Percentiles rank a stretch among this genome's conserved stretches.
Evolutionary conservation across 2,888 invertebrate genomes (phyloP).

Genomic region (Lithophane socia): DNA sequence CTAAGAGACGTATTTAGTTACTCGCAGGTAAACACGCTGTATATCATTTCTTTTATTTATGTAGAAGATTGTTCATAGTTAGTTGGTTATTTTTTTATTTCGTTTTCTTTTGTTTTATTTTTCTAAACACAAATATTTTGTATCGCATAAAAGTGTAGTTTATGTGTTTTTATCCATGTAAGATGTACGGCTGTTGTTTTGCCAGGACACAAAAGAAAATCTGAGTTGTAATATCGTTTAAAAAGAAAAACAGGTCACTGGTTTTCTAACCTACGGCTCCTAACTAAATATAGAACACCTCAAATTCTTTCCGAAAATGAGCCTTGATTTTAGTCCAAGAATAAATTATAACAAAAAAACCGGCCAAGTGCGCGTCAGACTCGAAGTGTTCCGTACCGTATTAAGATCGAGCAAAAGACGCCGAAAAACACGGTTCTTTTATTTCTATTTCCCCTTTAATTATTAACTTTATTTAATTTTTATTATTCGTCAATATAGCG

Average conservation of each 20-base stretch:
- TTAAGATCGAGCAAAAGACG: no score
- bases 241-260: background rate
- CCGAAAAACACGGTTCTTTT: no score
- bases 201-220: background rate
- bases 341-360: background rate
- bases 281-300: background rate
- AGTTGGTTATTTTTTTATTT: conserved; percentile 22
- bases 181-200: background rate
- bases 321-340: background rate
- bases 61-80: conserved; percentile 43
- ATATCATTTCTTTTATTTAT: conserved; percentile 51
- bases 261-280: background rate
- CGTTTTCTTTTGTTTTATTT: no score
- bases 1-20: conserved; percentile 47
- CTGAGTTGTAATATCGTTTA: background rate
- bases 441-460: no score
- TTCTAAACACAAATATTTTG: no score
- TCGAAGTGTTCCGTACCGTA: no score
- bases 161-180: background rate
- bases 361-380: no score
- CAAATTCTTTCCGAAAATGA: background rate
- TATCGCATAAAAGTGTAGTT: background rate
- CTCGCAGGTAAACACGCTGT: conserved; percentile 62
- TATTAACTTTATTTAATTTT: no score
- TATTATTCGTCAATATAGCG: no score